Evolutionary conservation across 2,797 vertebrate species (phyloP), one percentile per base, ranked within the genome.

Genomic region (Orestias chungarensis): DNA sequence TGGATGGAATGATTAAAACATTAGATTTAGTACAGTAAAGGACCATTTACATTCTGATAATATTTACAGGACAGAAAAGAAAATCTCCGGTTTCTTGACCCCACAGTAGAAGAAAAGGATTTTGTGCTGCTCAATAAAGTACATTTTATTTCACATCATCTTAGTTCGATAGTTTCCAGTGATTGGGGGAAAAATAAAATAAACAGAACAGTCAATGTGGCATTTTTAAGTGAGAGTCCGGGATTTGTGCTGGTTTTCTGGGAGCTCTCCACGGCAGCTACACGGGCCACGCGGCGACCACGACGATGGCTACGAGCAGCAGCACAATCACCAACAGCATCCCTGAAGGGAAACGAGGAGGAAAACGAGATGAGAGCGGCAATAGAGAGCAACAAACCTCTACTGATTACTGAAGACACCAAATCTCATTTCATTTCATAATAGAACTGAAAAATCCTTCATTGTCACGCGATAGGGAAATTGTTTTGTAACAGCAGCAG

Each of bases 251-350:
- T 68, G 20, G 27, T 25, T 17, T 74, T 68, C 50, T 74, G 67
- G 33, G 35, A 20, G 7, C 20, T 66, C 11, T 78, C 80, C 49
- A 3, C 3, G 40, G 57, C 33, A 89, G 0, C 89, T 93, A 12
- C 93, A 83, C 89, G 0, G 97, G 96, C 97, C 96, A 99, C 70
- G 94, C 92, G 0, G 94, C 97, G 0, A 99, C 88, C 50, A 98
- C 95, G 0, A 98, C 83, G 47, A 99, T 99, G 35, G 96, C 97
- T 52, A 99, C 94, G 1, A 99, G 94, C 71, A 99, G 94, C 87
- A 99, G 82, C 23, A 99, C 95, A 15, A 98, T 97, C 86, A 99
- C 95, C 95, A 97, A 94, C 92, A 97, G 87, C 97, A 99, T 96
- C 69, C 97, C 98, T 99, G 94, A 3, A 35, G 17, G 0, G 2